These are phyloP conservation scores for Engraulis encrasicolus DNA, from an alignment of 2,113 vertebrate species.

Conservation along the genomic window DNA sequence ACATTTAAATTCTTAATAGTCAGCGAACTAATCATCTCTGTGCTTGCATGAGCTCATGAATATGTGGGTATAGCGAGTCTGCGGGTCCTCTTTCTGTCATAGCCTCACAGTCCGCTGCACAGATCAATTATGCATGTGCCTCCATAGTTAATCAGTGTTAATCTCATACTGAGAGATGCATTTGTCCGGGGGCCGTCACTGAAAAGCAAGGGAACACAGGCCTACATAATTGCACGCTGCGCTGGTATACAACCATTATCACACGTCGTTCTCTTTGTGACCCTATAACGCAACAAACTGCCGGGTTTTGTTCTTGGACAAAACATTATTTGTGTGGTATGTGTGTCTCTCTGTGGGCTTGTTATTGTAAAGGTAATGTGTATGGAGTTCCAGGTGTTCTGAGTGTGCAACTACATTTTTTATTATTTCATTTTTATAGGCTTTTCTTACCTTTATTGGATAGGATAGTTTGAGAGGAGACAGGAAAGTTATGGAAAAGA, in stretches of 20 bases:
- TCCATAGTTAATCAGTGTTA: conserved; percentile 17
- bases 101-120: neutral
- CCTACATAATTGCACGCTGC: neutral
- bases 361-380: too few species aligned
- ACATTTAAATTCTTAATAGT: neutral
- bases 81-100: neutral
- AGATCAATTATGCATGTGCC: conserved; percentile 5
- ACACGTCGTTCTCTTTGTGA: neutral
- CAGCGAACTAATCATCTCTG: neutral
- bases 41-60: neutral
- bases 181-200: neutral
- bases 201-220: neutral
- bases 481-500: too few species aligned
- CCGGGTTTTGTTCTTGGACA: too few species aligned
- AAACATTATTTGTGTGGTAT: too few species aligned
- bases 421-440: too few species aligned
- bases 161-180: conserved; percentile 9
- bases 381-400: too few species aligned
- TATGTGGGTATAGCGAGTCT: neutral
- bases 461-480: too few species aligned
- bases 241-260: neutral
- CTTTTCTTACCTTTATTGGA: too few species aligned
- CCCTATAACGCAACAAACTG: too few species aligned
- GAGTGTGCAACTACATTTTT: too few species aligned
- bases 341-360: too few species aligned